Base-by-base conservation (phyloP, 2,888 invertebrate species). In the Entomobrya multifasciata region DNA sequence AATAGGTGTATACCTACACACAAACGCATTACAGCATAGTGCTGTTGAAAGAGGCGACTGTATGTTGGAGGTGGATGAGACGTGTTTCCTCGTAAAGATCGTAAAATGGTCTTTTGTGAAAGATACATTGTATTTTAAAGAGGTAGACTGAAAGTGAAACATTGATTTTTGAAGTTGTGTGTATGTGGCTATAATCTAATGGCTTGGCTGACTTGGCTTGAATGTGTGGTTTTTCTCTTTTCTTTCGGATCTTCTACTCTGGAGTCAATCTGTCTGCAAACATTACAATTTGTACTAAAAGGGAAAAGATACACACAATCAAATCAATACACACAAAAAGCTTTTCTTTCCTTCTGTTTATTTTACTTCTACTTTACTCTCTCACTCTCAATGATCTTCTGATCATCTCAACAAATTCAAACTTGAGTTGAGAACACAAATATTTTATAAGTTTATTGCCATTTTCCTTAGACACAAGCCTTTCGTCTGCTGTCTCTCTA, bases 191-290 rank as follows among this genome's bases (percentile, higher is more conserved):
- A n/a, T n/a, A n/a, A n/a, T n/a, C 15, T 52, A 5, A 65, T 17
- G 17, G 17, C 15, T n/a, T 52, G 17, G 13, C 11, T 25, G n/a
- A n/a, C 25, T 10, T 36, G 4, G 36, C 36, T 36, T 36, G n/a
- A n/a, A n/a, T n/a, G n/a, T n/a, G n/a, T n/a, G n/a, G 5, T 36
- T 36, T 8, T 36, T 36, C 36, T 36, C 8, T 8, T 36, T 36
- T 8, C 4, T 6, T 36, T 4, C 36, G 4, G 36, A 4, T 36
- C 4, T 36, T 36, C 36, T 36, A 15, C 77, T 13, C 77, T 60
- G 41, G 57, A 77, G 77, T 77, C 57, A 77, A 60, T 60, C 77
- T 77, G 77, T 77, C 77, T 57, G 25, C 77, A 77, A 77, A 77
- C 57, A 77, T 15, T 47, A 20, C 65, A 65, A 1, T 65, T 27